phyloP scores from a whole-genome alignment of 2,113 vertebrate species.

The Neolamprologus kungweensis region DNA sequence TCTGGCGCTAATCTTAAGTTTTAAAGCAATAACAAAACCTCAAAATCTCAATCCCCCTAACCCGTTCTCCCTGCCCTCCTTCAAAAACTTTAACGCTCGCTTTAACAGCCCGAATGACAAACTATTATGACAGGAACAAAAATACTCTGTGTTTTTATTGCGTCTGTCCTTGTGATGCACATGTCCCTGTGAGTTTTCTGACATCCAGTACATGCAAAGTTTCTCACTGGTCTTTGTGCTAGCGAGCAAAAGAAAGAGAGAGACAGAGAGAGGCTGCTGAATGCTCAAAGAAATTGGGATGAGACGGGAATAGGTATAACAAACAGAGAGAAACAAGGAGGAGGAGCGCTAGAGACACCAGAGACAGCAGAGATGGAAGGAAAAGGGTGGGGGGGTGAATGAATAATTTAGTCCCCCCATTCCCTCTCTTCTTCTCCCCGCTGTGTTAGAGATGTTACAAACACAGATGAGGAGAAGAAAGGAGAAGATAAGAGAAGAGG shows the following conservation, averaged over 20 bases:
- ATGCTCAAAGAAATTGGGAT: neutral
- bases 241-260: neutral
- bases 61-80: accelerated
- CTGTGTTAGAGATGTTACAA: slow-evolving; percentile 26
- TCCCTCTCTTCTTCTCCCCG: neutral
- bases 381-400: neutral
- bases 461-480: slow-evolving; percentile 7
- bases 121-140: neutral
- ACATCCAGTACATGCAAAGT: neutral
- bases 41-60: neutral
- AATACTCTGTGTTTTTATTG: neutral
- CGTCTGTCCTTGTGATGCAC: neutral
- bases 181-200: neutral
- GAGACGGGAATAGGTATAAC: neutral
- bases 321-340: neutral
- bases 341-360: neutral
- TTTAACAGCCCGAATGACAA: neutral
- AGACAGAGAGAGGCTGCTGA: neutral
- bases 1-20: neutral
- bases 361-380: slow-evolving; percentile 14
- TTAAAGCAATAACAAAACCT: neutral
- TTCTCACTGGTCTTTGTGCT: neutral
- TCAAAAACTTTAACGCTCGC: neutral
- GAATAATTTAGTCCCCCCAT: slow-evolving; percentile 49
- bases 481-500: neutral